Conservation (phyloP, 2,888 invertebrate genomes). For the Rhagium mordax region DNA sequence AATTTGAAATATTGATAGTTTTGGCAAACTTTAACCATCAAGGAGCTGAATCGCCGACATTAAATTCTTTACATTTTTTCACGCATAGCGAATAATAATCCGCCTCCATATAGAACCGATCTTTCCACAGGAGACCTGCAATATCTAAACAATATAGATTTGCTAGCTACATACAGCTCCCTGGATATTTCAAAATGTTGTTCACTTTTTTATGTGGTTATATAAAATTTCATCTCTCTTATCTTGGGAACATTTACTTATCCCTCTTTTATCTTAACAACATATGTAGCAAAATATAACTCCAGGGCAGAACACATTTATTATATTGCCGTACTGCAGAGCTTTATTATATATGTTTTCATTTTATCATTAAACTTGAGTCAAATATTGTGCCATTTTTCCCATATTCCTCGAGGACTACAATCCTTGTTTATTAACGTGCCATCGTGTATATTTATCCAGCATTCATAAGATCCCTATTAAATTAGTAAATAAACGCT, state of each 20-base stretch:
- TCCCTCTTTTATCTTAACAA: slow-evolving; percentile 10
- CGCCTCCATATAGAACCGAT: not conserved
- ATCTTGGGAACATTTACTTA: slow-evolving; percentile 14
- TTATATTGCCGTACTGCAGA: slow-evolving; percentile 4
- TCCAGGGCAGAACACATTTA: not conserved
- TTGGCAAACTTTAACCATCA: too few species aligned
- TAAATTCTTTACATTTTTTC: too few species aligned
- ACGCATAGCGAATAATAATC: not conserved
- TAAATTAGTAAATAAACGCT: too few species aligned
- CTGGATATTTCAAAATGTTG: slow-evolving; percentile 9
- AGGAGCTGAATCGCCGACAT: too few species aligned
- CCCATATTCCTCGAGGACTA: not conserved
- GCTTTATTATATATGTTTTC: slow-evolving; percentile 16
- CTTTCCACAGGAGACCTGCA: not conserved
- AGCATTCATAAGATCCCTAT: too few species aligned
- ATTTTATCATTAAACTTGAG: slow-evolving; percentile 17
- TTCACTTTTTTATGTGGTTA: not conserved
- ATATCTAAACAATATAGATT: slow-evolving; percentile 12
- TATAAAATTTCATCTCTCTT: slow-evolving; percentile 15
- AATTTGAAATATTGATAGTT: too few species aligned
- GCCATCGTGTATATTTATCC: not conserved
- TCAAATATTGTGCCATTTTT: not conserved
- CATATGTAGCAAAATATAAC: slow-evolving; percentile 5
- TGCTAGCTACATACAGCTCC: slow-evolving; percentile 3
- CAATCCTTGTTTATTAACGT: not conserved